Conservation (phyloP, 2,888 invertebrate genomes). For the Uloborus plumipes region DNA sequence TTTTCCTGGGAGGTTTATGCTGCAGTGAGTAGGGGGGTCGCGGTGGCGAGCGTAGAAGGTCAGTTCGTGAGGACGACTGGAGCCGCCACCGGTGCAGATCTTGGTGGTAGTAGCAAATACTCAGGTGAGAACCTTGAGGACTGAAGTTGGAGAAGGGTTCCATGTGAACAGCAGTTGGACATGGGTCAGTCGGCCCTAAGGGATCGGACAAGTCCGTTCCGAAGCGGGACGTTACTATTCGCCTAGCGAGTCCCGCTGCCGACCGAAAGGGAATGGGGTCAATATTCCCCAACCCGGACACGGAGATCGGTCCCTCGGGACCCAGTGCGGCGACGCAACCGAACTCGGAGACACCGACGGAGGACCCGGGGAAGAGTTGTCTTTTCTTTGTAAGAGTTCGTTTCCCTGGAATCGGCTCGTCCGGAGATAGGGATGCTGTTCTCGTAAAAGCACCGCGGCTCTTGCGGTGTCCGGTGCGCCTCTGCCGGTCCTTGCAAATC, state of each 20-base stretch:
- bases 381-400: conserved; percentile 72
- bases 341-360: too few relatives aligned
- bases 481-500: conserved; percentile 26
- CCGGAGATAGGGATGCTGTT: conserved; percentile 71
- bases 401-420: conserved; percentile 72
- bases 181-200: conserved; percentile 72
- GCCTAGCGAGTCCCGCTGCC: conserved; percentile 34
- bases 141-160: too few relatives aligned
- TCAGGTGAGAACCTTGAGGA: too few relatives aligned
- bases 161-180: conserved; percentile 75
- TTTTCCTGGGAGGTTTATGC: conserved; percentile 71
- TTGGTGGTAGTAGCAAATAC: too few relatives aligned
- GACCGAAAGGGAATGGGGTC: too few relatives aligned
- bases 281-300: too few relatives aligned
- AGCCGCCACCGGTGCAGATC: too few relatives aligned
- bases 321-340: too few relatives aligned
- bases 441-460: conserved; percentile 72
- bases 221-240: conserved; percentile 48
- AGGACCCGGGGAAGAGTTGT: conserved; percentile 72
- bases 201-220: conserved; percentile 68
- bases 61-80: too few relatives aligned
- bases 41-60: too few relatives aligned
- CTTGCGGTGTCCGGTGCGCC: conserved; percentile 70
- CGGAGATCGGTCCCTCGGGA: too few relatives aligned
- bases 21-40: too few relatives aligned